Base-by-base conservation (phyloP, 2,797 vertebrate genomes). In the Cossypha polioptera region DNA sequence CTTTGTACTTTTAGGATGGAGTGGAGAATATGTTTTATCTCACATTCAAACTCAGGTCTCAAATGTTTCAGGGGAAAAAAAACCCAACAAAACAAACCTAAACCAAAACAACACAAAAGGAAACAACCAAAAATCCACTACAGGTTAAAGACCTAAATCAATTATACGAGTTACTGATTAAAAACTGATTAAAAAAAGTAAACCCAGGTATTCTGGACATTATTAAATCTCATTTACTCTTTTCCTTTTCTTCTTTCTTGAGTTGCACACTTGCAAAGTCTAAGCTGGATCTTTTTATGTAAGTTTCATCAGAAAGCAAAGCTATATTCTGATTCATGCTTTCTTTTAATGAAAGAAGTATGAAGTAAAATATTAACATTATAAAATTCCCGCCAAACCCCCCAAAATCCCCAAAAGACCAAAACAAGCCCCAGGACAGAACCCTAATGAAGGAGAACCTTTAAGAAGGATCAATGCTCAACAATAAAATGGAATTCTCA, bases 321-420 rank as follows among this genome's bases (percentile, higher is more conserved):
- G 12, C 0, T 6, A 21, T 33, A 40, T 75, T 86, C 57, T 74
- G 9, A 54, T 66, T 62, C 13, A 40, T 1, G 2, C 0, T 40
- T 57, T 72, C 3, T 61, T 58, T 65, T 36, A 75, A 33, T 42
- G 31, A 72, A 63, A 61, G 7, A 87, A 47, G 3, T 24, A 38
- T 26, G 16, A 25, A 67, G 4, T 29, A 36, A 78, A 71, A 45
- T 3, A 58, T 8, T 16, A 57, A 10, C 36, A 50, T 33, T 3
- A 7, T 6, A 43, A 40, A 62, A 16, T 3, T 6, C 19, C 5
- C 4, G 4, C 7, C 10, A 47, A 33, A 5, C 1, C 3, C 21
- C 9, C 11, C 5, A 4, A 16, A 26, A 26, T 9, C 3, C 3
- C 10, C 6, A 19, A 59, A 59, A 31, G 1, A 19, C 20, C 9